Base-by-base conservation (phyloP, 2,113 vertebrate genomes). In the Ictalurus furcatus region DNA sequence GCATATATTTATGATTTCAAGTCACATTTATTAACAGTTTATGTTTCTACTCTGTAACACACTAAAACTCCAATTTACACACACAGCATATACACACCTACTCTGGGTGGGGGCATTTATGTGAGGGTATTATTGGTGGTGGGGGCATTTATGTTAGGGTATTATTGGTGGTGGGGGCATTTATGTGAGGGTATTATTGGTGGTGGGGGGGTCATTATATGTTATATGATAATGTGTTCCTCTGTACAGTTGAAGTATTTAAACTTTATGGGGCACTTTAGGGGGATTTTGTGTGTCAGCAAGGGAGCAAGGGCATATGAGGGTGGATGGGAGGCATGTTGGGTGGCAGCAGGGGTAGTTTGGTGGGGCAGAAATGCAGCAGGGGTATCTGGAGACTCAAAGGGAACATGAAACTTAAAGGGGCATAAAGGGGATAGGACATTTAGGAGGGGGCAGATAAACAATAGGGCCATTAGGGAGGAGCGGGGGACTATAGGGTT, bases 51-150 rank as follows among this genome's bases (percentile, higher is more conserved):
- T 85, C 86, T 88, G 71, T 74, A 85, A 59, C 87, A 78, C 73
- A 87, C 40, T 56, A 37, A 74, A 14, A 74, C 30, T 74, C 85
- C 48, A 84, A 91, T 92, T 93, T 93, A 92, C 88, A 90, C 93
- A 94, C 92, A 94, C 91, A 92, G 95, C 96, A 94, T 93, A 8
- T 21, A 78, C 40, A 96, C 92, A 95, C 94, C 92, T 94, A 91
- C 86, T 89, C 93, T 93, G 80, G 95, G 94, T 93, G 94, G 91
- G 91, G 94, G 92, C 17, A 44, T 93, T 94, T 92, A 87, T 14
- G 90, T 93, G 91, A 71, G 91, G 92, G 91, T 79, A 54, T n/a
- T 52, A n/a, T 6, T 14, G 23, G 11, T 69, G 76, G 34, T 85
- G 85, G 91, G 91, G 94, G 92, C 6, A 40, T 93, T 94, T 92